Percentiles rank a stretch among this genome's conserved stretches.
Evolutionary conservation across 53 echinoderm and acorn worm species (phyloP).

Genomic region (Echinometra lucunter): DNA sequence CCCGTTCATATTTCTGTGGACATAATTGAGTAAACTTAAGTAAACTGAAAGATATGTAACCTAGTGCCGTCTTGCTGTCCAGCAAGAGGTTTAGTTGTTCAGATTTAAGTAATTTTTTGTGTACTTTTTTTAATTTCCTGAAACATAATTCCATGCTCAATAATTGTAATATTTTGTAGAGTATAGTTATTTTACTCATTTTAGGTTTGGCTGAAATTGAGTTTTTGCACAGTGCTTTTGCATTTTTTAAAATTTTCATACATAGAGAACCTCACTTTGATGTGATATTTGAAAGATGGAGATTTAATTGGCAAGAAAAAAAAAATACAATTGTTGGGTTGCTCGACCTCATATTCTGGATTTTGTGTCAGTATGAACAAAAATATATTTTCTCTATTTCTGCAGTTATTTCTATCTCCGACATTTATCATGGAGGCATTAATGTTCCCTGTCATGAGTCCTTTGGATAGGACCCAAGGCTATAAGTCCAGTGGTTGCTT

Average conservation of each 20-base stretch:
- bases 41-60: no score
- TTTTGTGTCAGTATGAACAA: neutral
- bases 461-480: neutral
- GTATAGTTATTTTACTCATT: neutral
- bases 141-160: neutral
- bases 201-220: neutral
- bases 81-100: no score
- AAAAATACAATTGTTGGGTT: neutral
- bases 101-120: no score
- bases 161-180: neutral
- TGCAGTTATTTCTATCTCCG: neutral
- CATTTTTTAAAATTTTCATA: neutral
- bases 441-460: no score
- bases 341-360: neutral
- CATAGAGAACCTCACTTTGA: neutral
- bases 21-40: no score
- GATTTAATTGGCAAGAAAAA: neutral
- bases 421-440: neutral
- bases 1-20: no score
- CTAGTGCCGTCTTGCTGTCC: no score
- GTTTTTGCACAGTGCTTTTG: neutral
- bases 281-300: neutral
- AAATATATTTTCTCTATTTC: neutral
- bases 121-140: neutral
- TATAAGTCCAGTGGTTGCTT: neutral